A percentile compares a stretch with the other conserved stretches of the same genome.
phyloP scores from a whole-genome alignment of 1,140 invertebrate genomes.

The Drusus annulatus region DNA sequence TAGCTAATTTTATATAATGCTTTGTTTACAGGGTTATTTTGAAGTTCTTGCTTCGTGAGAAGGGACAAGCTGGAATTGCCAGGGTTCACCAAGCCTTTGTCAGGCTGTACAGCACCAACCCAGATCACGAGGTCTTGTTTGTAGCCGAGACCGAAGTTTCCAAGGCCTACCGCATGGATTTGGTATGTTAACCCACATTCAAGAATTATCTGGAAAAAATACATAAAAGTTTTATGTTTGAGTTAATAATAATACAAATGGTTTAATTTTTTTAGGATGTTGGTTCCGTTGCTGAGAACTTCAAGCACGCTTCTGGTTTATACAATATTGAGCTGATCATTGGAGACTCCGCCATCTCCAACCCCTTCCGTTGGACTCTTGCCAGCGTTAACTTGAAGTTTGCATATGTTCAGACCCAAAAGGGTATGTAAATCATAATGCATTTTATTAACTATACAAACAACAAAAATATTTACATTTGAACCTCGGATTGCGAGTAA shows the following conservation, averaged over 20 bases:
- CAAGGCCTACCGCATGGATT: slow-evolving; percentile 92
- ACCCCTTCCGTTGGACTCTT: slow-evolving; percentile 90
- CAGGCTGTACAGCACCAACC: slow-evolving; percentile 78
- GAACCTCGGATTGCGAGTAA: too few species aligned
- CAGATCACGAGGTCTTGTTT: slow-evolving; percentile 90
- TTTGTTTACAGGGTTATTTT: slow-evolving; percentile 76
- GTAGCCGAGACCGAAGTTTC: slow-evolving; percentile 90
- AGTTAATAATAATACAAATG: too few species aligned
- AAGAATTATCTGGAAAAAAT: neutral
- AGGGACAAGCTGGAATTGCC: slow-evolving; percentile 77
- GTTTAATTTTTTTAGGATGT: slow-evolving; percentile 79
- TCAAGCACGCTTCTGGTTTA: slow-evolving; percentile 82
- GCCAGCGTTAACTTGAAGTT: slow-evolving; percentile 85
- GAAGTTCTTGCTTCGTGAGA: slow-evolving; percentile 86
- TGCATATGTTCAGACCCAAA: slow-evolving; percentile 64
- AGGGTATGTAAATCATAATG: slow-evolving; percentile 54
- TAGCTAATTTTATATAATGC: too few species aligned
- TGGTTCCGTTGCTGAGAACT: slow-evolving; percentile 84
- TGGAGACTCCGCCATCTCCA: slow-evolving; percentile 91
- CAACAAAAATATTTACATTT: too few species aligned
- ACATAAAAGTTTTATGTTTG: too few species aligned
- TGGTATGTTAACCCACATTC: slow-evolving; percentile 78
- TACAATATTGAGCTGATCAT: slow-evolving; percentile 91
- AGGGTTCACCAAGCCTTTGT: slow-evolving; percentile 95
- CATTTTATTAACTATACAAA: too few species aligned